These are phyloP conservation scores for Regulus satrapa DNA, from an alignment of 2,113 vertebrate species.

Conservation along the genomic window DNA sequence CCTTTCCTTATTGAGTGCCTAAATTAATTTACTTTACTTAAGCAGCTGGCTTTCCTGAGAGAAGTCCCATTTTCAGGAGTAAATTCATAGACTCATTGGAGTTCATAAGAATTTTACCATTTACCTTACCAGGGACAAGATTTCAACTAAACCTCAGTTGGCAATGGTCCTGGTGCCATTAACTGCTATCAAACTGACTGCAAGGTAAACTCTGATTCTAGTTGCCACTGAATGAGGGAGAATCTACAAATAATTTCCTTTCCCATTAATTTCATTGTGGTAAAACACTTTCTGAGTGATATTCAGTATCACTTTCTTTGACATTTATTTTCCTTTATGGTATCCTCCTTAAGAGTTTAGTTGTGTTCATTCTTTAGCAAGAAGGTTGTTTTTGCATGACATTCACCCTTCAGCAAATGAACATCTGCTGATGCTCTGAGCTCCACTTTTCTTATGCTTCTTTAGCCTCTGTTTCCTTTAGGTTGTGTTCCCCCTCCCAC, in stretches of 20 bases:
- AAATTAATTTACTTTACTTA: neutral
- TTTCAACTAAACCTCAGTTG: neutral
- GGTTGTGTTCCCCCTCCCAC: accelerated
- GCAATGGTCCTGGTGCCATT: neutral
- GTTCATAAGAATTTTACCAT: neutral
- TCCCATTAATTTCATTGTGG: neutral
- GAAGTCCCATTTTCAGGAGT: neutral
- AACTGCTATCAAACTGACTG: neutral
- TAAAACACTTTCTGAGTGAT: neutral
- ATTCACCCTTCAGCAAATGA: neutral
- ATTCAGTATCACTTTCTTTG: neutral
- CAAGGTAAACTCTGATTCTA: neutral
- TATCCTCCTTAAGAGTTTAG: neutral
- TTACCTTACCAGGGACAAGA: neutral
- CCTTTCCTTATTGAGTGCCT: neutral
- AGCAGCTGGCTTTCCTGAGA: neutral
- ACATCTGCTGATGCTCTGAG: neutral
- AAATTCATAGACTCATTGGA: neutral
- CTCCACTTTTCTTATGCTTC: neutral
- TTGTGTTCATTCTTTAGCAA: neutral
- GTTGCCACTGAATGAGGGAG: neutral
- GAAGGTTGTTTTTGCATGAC: neutral
- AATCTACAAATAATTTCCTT: neutral
- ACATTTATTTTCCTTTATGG: neutral
- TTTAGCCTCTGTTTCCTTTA: neutral